Base-by-base conservation (phyloP, 2,888 invertebrate species). In the Capitulum mitella region DNA sequence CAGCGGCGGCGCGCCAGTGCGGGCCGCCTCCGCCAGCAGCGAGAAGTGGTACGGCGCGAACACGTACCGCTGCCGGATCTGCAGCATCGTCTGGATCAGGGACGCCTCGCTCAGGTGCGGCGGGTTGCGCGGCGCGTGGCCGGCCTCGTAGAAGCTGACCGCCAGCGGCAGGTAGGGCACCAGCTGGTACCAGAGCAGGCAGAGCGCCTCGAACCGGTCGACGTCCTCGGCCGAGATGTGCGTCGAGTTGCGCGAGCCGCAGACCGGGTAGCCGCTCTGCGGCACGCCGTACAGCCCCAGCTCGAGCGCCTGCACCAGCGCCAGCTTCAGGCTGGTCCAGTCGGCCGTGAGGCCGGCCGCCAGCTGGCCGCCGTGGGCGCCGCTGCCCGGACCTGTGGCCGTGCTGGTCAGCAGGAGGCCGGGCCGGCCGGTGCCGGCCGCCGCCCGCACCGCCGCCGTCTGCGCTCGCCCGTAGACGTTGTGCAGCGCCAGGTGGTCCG, bases 281-380 rank as follows among this genome's bases (percentile, higher is more conserved):
- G 81, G 78, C 32, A 81, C 64, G 10, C 81, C 81, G 37, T 79
- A 79, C n/a, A 81, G 79, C 14, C 80, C 80, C 77, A 80, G 58
- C 75, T 81, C 79, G 46, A 81, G 76, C 34, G 79, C 54, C 74
- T 80, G 34, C 22, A 78, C 64, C 51, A 81, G 78, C 22, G 76
- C 79, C 48, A 43, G 77, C 54, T 78, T 32, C 64, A 80, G 80
- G 29, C 78, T 76, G 19, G 78, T 54, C 48, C 79, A 78, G 70
- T 78, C 61, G 22, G 78, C 75, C 3, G 48, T 32, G 32, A 79
- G 79, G 26, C 74, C 51, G 22, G 77, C 80, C 37, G 78, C 79
- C 43, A 80, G 78, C 29, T 80, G 79, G 6, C 77, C 81, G 10
- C 81, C 80, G 8, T 48, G 22, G 10, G 48, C 32, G n/a, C 81